These are phyloP conservation scores for Chironomus tepperi DNA, from an alignment of 1,140 invertebrate genomes.

Conservation along the genomic window DNA sequence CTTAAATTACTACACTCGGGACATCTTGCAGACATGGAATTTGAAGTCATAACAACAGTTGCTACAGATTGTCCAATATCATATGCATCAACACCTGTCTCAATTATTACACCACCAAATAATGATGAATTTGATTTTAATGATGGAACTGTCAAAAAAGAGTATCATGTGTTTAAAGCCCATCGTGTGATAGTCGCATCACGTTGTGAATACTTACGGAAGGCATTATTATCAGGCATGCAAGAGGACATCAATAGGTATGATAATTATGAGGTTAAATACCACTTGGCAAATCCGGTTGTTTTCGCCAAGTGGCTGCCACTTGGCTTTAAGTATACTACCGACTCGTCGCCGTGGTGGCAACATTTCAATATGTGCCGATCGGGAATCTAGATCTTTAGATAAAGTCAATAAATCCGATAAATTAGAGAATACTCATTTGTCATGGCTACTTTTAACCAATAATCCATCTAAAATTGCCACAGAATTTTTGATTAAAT, in stretches of 20 bases:
- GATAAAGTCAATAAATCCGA: too few relatives aligned
- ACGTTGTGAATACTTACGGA: slow-evolving; percentile 59
- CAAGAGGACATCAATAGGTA: slow-evolving; percentile 59
- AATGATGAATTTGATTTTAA: slow-evolving; percentile 9
- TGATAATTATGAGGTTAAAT: too few relatives aligned
- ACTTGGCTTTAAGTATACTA: too few relatives aligned
- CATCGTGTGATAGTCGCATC: slow-evolving; percentile 59
- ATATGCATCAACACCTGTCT: neutral
- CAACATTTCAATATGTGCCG: too few relatives aligned
- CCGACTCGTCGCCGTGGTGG: too few relatives aligned
- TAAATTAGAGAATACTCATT: too few relatives aligned
- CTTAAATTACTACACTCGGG: slow-evolving; percentile 42
- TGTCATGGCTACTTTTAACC: neutral
- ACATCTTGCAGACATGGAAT: slow-evolving; percentile 53
- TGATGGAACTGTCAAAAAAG: slow-evolving; percentile 27
- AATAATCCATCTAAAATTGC: too few relatives aligned
- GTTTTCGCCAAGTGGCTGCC: too few relatives aligned
- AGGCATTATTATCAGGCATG: slow-evolving; percentile 61
- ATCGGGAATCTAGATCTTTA: too few relatives aligned
- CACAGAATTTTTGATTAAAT: too few relatives aligned
- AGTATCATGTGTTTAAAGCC: slow-evolving; percentile 42
- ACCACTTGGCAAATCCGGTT: too few relatives aligned
- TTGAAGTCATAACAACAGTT: slow-evolving; percentile 44
- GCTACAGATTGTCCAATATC: neutral
- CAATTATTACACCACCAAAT: neutral